phyloP scores from a whole-genome alignment of 2,113 vertebrate genomes.

The Apaloderma vittatum region DNA sequence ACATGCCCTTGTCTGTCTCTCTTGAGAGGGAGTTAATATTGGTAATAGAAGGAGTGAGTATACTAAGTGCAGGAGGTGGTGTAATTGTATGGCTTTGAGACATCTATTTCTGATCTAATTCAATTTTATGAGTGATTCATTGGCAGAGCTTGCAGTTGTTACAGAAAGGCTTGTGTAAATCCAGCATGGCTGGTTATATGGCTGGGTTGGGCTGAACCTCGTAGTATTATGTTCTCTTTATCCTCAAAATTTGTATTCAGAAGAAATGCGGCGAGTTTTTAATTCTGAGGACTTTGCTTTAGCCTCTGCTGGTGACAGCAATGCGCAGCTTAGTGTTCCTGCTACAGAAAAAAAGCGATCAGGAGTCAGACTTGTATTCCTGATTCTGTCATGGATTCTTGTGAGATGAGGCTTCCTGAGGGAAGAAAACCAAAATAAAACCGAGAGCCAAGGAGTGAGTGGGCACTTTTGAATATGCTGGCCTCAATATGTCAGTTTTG shows the following conservation, averaged over 20 bases:
- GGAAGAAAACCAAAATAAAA: neutral
- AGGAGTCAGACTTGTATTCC: neutral
- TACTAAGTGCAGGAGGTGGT: neutral
- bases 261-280: neutral
- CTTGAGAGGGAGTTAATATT: neutral
- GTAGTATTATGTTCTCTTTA: neutral
- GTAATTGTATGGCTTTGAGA: neutral
- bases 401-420: neutral
- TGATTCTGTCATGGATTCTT: neutral
- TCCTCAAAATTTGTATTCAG: neutral
- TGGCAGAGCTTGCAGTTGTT: neutral
- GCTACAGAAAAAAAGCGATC: neutral
- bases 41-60: neutral
- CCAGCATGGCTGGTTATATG: neutral
- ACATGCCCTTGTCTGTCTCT: neutral
- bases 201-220: neutral
- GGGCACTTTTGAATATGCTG: neutral
- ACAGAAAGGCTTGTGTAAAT: neutral
- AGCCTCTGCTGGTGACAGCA: neutral
- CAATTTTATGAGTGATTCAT: neutral
- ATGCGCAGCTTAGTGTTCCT: neutral
- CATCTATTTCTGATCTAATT: neutral
- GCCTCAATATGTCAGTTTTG: neutral
- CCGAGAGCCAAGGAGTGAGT: neutral
- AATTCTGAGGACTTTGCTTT: neutral